These are phyloP conservation scores for Xylocopa sonorina DNA, from an alignment of 1,140 invertebrate genomes.

Conservation along the genomic window DNA sequence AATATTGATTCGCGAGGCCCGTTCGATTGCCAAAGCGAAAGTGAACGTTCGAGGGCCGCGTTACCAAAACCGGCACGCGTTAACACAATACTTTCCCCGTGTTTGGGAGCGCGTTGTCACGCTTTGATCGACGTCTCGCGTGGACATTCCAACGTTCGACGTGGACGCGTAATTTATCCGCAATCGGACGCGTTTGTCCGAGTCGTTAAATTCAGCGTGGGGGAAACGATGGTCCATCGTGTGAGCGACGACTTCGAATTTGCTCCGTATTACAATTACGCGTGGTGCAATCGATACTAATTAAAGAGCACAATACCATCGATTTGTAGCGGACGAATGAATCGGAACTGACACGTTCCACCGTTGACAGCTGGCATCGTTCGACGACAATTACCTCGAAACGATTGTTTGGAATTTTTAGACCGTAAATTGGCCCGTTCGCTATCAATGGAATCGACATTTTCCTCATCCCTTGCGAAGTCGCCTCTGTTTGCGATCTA, in stretches of 20 bases:
- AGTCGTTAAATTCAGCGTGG: constrained; percentile 29
- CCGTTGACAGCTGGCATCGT: not conserved
- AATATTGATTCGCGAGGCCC: constrained; percentile 33
- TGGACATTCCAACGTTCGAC: constrained; percentile 4
- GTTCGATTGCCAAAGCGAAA: constrained; percentile 29
- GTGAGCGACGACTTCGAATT: not conserved
- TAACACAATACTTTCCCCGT: constrained; percentile 27
- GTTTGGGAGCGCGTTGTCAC: not conserved
- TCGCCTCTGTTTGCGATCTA: not conserved
- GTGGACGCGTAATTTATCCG: constrained; percentile 17
- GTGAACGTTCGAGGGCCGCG: not conserved
- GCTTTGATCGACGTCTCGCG: not conserved
- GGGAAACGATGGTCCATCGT: too few relatives aligned
- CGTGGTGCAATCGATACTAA: constrained; percentile 31
- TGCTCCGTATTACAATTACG: constrained; percentile 32
- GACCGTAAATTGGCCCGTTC: not conserved
- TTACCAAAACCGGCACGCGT: constrained; percentile 25
- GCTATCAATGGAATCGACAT: not conserved
- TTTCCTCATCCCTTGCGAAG: not conserved
- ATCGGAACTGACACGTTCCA: constrained; percentile 13
- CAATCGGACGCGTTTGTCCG: constrained; percentile 12
- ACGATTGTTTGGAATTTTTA: not conserved
- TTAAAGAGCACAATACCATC: constrained; percentile 29
- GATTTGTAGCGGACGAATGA: constrained; percentile 6
- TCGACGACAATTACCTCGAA: not conserved